Percentiles rank a stretch among this genome's conserved stretches.
phyloP scores from a whole-genome alignment of 2,888 invertebrate species.

The Erpobdella octoculata region DNA sequence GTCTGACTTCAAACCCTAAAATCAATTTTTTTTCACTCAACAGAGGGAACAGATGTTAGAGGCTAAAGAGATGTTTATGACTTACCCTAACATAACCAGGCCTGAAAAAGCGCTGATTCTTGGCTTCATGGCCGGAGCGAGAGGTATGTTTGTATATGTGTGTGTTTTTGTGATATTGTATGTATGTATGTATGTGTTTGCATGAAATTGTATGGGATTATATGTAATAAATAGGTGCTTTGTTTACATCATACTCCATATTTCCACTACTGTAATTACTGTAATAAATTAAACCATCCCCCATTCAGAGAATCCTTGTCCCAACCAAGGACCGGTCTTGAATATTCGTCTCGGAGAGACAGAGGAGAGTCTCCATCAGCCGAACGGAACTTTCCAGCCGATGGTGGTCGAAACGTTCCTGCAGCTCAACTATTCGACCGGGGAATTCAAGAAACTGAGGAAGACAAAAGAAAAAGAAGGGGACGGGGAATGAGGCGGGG shows the following conservation, averaged over 20 bases:
- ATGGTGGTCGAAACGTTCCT: constrained; percentile 87
- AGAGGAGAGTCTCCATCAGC: constrained; percentile 72
- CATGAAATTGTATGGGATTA: neutral
- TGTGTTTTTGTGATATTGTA: neutral
- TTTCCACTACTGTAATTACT: no score
- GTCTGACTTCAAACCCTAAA: no score
- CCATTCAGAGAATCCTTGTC: constrained; percentile 84
- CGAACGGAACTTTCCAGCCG: constrained; percentile 70
- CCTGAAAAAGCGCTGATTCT: constrained; percentile 94
- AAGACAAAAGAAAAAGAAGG: constrained; percentile 66
- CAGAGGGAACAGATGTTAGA: constrained; percentile 91
- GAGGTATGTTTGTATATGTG: constrained; percentile 60
- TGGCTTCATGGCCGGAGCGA: constrained; percentile 95
- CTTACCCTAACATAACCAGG: constrained; percentile 86
- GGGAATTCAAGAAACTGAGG: constrained; percentile 90
- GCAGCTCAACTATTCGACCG: constrained; percentile 95
- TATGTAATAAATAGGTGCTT: neutral
- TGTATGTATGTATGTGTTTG: neutral
- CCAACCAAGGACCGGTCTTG: constrained; percentile 89
- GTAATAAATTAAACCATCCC: no score
- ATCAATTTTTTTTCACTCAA: neutral
- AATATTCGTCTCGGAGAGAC: constrained; percentile 90
- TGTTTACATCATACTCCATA: no score
- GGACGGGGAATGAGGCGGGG: no score
- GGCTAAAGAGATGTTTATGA: constrained; percentile 93